phyloP scores from a whole-genome alignment of 2,113 vertebrate species.

The Oceanites oceanicus region DNA sequence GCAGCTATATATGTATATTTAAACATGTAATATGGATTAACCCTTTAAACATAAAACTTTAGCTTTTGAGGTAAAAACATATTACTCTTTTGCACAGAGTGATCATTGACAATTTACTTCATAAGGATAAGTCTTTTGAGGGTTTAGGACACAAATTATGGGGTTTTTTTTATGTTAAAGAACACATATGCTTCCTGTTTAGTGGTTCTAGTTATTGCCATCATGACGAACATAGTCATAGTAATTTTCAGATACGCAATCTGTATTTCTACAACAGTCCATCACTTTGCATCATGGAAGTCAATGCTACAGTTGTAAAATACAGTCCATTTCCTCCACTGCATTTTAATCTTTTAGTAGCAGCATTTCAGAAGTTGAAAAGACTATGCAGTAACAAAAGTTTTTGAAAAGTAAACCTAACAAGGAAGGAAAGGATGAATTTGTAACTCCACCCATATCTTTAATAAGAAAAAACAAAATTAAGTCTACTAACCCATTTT shows the following conservation, averaged over 20 bases:
- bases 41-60: neutral
- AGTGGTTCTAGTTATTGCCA: neutral
- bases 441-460: neutral
- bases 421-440: neutral
- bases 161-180: neutral
- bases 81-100: neutral
- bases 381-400: neutral
- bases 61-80: neutral
- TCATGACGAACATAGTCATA: neutral
- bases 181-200: neutral
- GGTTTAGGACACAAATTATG: neutral
- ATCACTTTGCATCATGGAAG: neutral
- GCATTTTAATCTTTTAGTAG: neutral
- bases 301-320: neutral
- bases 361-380: neutral
- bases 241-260: neutral
- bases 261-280: neutral
- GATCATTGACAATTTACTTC: neutral
- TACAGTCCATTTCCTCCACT: neutral
- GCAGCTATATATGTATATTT: neutral
- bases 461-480: neutral
- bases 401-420: neutral
- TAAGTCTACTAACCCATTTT: neutral
- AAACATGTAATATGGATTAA: neutral
- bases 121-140: neutral